Percentiles rank a stretch among this genome's conserved stretches.
phyloP scores from a whole-genome alignment of 1,140 invertebrate species.

The Aphaenogaster floridana region DNA sequence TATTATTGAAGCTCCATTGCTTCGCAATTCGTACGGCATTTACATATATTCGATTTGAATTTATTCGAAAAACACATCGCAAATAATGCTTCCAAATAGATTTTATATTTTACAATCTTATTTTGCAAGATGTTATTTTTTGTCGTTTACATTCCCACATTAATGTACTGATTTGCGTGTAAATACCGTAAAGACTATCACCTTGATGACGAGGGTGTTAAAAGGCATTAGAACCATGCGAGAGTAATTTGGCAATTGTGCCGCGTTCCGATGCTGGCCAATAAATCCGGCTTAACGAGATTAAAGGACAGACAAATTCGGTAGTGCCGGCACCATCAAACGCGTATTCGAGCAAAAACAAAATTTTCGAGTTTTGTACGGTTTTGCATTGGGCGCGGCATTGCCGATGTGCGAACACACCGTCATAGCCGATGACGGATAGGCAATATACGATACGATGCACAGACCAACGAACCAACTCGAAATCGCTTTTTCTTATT shows the following conservation, averaged over 20 bases:
- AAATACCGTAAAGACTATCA: neutral
- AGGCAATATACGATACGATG: conserved; percentile 41
- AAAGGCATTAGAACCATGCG: conserved; percentile 15
- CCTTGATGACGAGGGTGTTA: neutral
- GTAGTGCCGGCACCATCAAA: conserved; percentile 25
- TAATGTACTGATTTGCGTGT: neutral
- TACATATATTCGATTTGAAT: neutral
- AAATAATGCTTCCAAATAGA: neutral
- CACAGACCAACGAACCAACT: neutral
- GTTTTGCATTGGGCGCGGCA: neutral
- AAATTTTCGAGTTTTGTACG: conserved; percentile 60
- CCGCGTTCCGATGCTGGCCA: neutral
- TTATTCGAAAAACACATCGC: neutral
- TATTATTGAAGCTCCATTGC: neutral
- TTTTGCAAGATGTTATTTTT: neutral
- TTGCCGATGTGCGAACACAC: conserved; percentile 2
- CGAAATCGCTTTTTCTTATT: conserved; percentile 71
- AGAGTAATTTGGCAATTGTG: conserved; percentile 60
- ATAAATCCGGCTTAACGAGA: conserved; percentile 68
- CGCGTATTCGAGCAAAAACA: conserved; percentile 45
- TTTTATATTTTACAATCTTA: neutral
- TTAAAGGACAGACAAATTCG: conserved; percentile 64
- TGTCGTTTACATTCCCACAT: neutral
- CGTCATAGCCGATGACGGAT: conserved; percentile 31
- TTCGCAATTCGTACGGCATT: neutral